A percentile compares a stretch with the other conserved stretches of the same genome.
Evolutionary conservation across 1,140 invertebrate genomes (phyloP).

Genomic region (Proctacanthus coquilletti): DNA sequence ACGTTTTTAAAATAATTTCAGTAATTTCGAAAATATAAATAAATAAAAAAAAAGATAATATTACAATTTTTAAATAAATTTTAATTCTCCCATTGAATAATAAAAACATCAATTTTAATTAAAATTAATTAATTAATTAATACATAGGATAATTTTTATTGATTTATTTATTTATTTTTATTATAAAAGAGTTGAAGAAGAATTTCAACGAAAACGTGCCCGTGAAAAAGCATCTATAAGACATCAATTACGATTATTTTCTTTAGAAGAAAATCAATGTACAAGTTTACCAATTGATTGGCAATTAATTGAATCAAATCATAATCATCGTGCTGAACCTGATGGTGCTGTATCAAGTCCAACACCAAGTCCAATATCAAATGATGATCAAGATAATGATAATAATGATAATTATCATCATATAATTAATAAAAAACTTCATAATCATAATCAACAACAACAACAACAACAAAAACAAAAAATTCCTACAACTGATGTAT

Average conservation of each 20-base stretch:
- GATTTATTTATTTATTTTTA: slow-evolving; percentile 13
- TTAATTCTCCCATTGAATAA: neutral
- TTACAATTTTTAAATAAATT: neutral
- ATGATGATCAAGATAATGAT: no score
- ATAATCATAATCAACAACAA: no score
- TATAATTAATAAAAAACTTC: no score
- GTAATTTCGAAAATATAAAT: no score
- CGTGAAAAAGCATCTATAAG: slow-evolving; percentile 58
- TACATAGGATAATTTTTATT: slow-evolving; percentile 1
- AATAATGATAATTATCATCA: no score
- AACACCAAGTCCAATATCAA: no score
- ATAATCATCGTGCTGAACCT: slow-evolving; percentile 37
- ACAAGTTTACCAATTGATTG: slow-evolving; percentile 7
- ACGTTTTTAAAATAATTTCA: no score
- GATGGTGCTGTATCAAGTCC: slow-evolving; percentile 47
- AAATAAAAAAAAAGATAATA: no score
- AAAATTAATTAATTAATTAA: slow-evolving; percentile 3
- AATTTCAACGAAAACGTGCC: slow-evolving; percentile 56
- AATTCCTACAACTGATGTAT: no score
- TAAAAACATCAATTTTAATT: slow-evolving; percentile 9
- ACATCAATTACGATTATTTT: slow-evolving; percentile 53
- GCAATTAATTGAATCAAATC: slow-evolving; percentile 9
- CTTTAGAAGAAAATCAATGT: slow-evolving; percentile 31
- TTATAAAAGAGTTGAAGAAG: slow-evolving; percentile 48
- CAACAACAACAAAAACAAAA: no score